Conservation (phyloP, 2,113 vertebrate species). For the Solea senegalensis region DNA sequence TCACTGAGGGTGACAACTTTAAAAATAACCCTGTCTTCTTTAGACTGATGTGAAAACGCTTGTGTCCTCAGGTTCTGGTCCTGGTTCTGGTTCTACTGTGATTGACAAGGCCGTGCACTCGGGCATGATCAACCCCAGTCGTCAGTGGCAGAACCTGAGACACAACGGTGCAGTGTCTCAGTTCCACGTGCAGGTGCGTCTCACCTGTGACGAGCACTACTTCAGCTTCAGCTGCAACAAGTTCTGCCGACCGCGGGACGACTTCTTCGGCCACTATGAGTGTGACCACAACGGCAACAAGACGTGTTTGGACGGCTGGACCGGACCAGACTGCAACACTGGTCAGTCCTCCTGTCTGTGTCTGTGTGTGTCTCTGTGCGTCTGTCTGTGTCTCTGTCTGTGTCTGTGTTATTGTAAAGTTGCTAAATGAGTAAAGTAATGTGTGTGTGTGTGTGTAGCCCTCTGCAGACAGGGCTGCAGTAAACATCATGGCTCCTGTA, state of each 20-base stretch:
- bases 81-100: conserved; percentile 77
- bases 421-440: not conserved
- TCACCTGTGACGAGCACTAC: conserved; percentile 90
- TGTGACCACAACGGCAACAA: conserved; percentile 94
- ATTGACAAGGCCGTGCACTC: conserved; percentile 91
- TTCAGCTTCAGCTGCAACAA: conserved; percentile 94
- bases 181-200: conserved; percentile 89
- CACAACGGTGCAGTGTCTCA: conserved; percentile 85
- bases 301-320: conserved; percentile 94
- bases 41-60: not conserved
- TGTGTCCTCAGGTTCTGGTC: conserved; percentile 72
- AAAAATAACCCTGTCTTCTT: not conserved
- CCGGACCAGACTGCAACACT: conserved; percentile 87
- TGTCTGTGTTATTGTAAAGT: too few relatives aligned
- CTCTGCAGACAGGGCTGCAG: conserved; percentile 93
- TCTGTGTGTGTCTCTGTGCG: too few relatives aligned
- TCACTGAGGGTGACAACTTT: not conserved
- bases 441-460: conserved; percentile 46
- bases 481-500: conserved; percentile 51
- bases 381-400: too few relatives aligned
- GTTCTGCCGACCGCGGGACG: conserved; percentile 90
- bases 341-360: conserved; percentile 70
- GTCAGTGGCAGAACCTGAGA: conserved; percentile 88
- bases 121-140: conserved; percentile 91
- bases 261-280: conserved; percentile 93